Percentiles rank a stretch among this genome's conserved stretches.
These are phyloP conservation scores for Aromia moschata DNA, from an alignment of 2,888 invertebrate species.

Conservation along the genomic window DNA sequence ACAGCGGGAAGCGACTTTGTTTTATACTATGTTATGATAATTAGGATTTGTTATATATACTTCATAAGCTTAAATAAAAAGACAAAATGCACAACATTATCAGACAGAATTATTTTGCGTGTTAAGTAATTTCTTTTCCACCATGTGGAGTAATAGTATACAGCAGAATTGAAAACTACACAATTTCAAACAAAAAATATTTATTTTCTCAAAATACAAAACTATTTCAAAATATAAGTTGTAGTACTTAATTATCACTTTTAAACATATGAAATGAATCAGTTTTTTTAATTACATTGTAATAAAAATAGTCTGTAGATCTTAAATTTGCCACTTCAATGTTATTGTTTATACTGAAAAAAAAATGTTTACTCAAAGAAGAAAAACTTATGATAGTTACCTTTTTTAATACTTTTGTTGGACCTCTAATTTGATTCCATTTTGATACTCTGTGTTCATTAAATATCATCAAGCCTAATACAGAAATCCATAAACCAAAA, in stretches of 20 bases:
- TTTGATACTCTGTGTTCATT: slow-evolving; percentile 75
- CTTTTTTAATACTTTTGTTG: slow-evolving; percentile 51
- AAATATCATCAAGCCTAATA: slow-evolving; percentile 76
- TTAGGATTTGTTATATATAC: too few species aligned
- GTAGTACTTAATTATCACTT: slow-evolving; percentile 19
- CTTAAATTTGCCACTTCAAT: slow-evolving; percentile 27
- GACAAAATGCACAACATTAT: too few species aligned
- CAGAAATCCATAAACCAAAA: slow-evolving; percentile 71
- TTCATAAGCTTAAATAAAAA: too few species aligned
- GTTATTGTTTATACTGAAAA: slow-evolving; percentile 26
- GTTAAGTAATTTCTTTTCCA: too few species aligned
- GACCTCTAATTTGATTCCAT: slow-evolving; percentile 78
- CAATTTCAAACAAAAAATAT: too few species aligned
- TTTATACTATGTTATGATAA: too few species aligned
- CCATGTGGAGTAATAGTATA: too few species aligned
- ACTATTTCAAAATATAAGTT: too few species aligned
- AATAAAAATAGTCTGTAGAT: slow-evolving; percentile 51
- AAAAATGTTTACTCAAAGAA: slow-evolving; percentile 20
- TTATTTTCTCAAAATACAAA: too few species aligned
- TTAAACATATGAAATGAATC: slow-evolving; percentile 45
- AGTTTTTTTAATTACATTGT: slow-evolving; percentile 49
- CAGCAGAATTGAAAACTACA: too few species aligned
- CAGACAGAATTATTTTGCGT: too few species aligned
- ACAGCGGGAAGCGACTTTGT: too few species aligned
- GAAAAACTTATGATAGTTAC: slow-evolving; percentile 34